These are phyloP conservation scores for Mercenaria mercenaria DNA, from an alignment of 1,140 invertebrate species.

Conservation along the genomic window DNA sequence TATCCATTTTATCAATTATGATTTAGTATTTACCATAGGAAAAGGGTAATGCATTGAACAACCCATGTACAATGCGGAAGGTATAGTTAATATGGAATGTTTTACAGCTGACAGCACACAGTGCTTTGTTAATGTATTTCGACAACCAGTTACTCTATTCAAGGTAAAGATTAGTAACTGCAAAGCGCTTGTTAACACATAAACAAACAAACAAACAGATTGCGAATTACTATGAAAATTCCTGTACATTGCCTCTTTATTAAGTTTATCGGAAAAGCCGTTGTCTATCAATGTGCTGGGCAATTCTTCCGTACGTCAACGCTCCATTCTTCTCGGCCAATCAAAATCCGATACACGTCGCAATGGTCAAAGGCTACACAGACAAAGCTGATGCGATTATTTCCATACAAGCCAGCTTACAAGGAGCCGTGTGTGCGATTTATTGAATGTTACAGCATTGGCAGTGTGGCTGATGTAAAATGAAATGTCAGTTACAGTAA, in stretches of 20 bases:
- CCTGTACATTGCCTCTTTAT: not conserved
- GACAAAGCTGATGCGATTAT: conserved; percentile 17
- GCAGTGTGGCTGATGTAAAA: not conserved
- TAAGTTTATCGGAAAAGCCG: conserved; percentile 50
- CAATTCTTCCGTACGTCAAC: conserved; percentile 23
- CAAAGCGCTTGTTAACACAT: no score
- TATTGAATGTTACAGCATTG: conserved; percentile 26
- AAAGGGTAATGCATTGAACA: no score
- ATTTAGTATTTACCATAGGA: no score
- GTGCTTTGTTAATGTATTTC: no score
- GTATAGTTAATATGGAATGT: no score
- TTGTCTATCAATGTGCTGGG: conserved; percentile 10
- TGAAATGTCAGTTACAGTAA: not conserved
- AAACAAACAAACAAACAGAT: not conserved
- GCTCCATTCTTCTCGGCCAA: conserved; percentile 10
- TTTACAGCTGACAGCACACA: no score
- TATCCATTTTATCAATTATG: no score
- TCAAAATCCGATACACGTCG: conserved; percentile 40
- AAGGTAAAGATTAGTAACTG: no score
- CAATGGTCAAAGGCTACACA: not conserved
- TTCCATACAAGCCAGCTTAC: not conserved
- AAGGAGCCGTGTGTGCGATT: not conserved
- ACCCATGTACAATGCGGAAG: no score
- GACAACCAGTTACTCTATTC: no score
- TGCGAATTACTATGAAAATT: not conserved